These are phyloP conservation scores for Chanos chanos DNA, from an alignment of 2,797 vertebrate species.

Conservation along the genomic window DNA sequence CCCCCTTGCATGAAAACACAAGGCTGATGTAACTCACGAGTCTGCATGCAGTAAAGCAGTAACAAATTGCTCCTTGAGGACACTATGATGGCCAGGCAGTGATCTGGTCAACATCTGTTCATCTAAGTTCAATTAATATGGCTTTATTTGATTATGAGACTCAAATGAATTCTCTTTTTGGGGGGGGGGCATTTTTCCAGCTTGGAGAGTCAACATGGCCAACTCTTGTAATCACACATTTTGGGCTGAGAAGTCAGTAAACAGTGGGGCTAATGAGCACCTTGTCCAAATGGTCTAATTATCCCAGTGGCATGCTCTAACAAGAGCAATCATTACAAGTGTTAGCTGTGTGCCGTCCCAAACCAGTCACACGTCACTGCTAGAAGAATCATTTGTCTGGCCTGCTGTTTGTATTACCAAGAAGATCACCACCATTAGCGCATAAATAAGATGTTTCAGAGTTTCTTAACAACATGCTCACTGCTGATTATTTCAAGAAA, in stretches of 20 bases:
- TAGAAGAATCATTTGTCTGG: background rate
- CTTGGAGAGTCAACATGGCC: no score
- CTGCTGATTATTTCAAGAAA: no score
- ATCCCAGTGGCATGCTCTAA: conserved; percentile 19
- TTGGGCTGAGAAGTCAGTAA: conserved; percentile 10
- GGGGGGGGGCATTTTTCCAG: no score
- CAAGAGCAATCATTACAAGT: conserved; percentile 29
- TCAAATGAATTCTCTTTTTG: conserved; percentile 4
- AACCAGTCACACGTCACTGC: conserved; percentile 4
- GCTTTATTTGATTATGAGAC: conserved; percentile 3
- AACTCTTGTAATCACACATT: conserved; percentile 27
- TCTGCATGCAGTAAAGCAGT: no score
- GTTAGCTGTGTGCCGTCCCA: conserved; percentile 20
- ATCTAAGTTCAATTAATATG: conserved; percentile 5
- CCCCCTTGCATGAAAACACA: conserved; percentile 4
- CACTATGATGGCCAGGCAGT: no score
- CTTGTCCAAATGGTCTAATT: conserved; percentile 29
- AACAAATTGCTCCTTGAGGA: no score
- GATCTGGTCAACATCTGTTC: background rate
- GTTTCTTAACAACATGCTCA: no score
- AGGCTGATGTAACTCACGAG: conserved; percentile 12
- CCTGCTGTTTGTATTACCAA: background rate
- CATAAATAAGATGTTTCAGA: no score
- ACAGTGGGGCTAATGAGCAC: conserved; percentile 32
- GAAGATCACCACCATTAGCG: no score